phyloP scores from a whole-genome alignment of 2,888 invertebrate species.

The Plagiodera versicolora region DNA sequence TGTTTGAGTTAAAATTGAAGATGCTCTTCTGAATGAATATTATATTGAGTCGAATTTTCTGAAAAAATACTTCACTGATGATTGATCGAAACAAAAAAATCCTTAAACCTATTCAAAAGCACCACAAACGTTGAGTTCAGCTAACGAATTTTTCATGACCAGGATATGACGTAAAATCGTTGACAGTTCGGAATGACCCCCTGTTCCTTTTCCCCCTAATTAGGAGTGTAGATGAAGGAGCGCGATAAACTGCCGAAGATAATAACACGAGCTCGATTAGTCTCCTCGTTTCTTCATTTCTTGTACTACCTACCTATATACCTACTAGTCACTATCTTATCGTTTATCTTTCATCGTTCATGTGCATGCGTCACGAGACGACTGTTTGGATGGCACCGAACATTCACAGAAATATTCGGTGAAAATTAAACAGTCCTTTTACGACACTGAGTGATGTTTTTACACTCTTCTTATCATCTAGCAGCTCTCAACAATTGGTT shows the following conservation, averaged over 20 bases:
- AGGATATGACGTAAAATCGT: constrained; percentile 4
- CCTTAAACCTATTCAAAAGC: no score
- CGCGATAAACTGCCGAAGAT: constrained; percentile 22
- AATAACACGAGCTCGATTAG: constrained; percentile 25
- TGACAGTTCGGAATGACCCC: constrained; percentile 15
- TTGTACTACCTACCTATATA: constrained; percentile 10
- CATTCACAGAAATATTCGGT: not conserved
- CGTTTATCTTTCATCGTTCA: constrained; percentile 18
- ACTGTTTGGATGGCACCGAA: constrained; percentile 19
- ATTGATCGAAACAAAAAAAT: no score
- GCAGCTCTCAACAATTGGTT: no score
- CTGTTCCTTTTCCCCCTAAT: constrained; percentile 21
- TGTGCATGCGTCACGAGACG: constrained; percentile 21
- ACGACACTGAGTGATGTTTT: no score
- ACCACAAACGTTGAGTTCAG: not conserved
- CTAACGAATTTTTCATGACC: not conserved
- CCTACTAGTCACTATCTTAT: constrained; percentile 18
- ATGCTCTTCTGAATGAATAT: no score
- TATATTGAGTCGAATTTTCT: no score
- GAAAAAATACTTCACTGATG: no score
- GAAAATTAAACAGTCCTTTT: not conserved
- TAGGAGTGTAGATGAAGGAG: constrained; percentile 19
- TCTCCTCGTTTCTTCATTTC: constrained; percentile 8
- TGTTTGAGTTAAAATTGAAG: no score
- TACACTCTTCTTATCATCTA: no score